phyloP scores from a whole-genome alignment of 2,888 invertebrate species.

The Meandrusa payeni region DNA sequence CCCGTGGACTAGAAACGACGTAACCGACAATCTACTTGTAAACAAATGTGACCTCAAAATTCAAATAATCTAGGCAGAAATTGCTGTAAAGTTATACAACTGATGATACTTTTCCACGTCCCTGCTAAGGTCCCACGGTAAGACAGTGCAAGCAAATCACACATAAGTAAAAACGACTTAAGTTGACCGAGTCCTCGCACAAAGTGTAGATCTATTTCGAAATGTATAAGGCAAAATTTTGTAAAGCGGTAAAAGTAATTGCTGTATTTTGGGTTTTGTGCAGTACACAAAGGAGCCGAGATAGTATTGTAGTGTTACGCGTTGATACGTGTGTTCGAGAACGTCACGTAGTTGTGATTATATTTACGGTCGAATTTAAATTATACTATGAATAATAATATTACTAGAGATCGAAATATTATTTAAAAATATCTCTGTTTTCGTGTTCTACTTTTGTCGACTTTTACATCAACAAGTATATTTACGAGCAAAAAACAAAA shows the following conservation, averaged over 20 bases:
- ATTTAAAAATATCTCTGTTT: no score
- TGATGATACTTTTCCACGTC: conserved; percentile 67
- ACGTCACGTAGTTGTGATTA: conserved; percentile 53
- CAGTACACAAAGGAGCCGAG: conserved; percentile 51
- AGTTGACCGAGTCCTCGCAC: conserved; percentile 26
- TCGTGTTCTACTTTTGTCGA: no score
- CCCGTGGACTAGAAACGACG: conserved; percentile 31
- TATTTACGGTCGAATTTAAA: neutral
- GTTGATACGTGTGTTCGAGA: conserved; percentile 60
- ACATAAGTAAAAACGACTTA: conserved; percentile 41
- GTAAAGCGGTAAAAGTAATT: conserved; percentile 1
- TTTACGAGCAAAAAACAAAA: no score
- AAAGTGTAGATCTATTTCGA: conserved; percentile 32
- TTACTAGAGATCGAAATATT: no score
- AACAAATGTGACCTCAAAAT: conserved; percentile 29
- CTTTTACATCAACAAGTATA: no score
- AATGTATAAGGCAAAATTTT: conserved; percentile 20
- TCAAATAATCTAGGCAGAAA: conserved; percentile 23
- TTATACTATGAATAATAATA: neutral
- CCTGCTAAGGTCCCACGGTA: conserved; percentile 59
- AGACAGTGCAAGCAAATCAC: conserved; percentile 61
- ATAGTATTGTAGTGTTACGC: conserved; percentile 43
- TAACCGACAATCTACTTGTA: conserved; percentile 29
- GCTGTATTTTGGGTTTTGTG: conserved; percentile 25
- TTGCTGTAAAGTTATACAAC: conserved; percentile 31